Base-by-base conservation (phyloP, 2,888 invertebrate species). In the Spisula solida region DNA sequence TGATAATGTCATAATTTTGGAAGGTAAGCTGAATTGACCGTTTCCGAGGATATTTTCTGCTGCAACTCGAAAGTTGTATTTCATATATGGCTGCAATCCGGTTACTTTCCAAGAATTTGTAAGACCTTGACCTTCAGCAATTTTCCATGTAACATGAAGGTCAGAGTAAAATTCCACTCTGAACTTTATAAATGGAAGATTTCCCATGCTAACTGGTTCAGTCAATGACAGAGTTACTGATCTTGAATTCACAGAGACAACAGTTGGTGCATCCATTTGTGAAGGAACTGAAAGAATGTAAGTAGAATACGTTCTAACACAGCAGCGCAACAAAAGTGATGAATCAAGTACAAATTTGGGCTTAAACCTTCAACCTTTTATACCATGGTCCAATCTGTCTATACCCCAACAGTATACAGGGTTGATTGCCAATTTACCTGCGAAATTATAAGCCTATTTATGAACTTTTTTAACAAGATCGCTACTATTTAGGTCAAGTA, bases 41-140 rank as follows among this genome's bases (percentile, higher is more conserved):
- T 48, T 14, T n/a, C 92, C 92, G 6, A 92, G 85, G 4, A 90
- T 87, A 87, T 92, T 92, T 34, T 75, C 82, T 1, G 90, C 89
- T 14, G 87, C 85, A 20, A 91, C 78, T 31, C 89, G 80, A 55
- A 92, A 90, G 16, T 31, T 83, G 51, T 91, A 92, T 31, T 78
- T 78, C n/a, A 55, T 84, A 70, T 66, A 84, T 10, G 91, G 85
- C 18, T 31, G 8, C 51, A 90, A 29, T 41, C 47, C 88, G 16
- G 79, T 75, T 20, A 90, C 82, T 80, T 88, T 84, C 48, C n/a
- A 41, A 29, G 66, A 55, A 31, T 75, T 29, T 31, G 51, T 29
- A 34, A 31, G 78, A 78, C 78, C 84, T 78, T 75, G 29, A 78
- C 70, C 75, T 56, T 55, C 70, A 34, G 55, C 78, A 31, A 51